phyloP scores from a whole-genome alignment of 2,113 vertebrate species.

The Chionodraco myersi region DNA sequence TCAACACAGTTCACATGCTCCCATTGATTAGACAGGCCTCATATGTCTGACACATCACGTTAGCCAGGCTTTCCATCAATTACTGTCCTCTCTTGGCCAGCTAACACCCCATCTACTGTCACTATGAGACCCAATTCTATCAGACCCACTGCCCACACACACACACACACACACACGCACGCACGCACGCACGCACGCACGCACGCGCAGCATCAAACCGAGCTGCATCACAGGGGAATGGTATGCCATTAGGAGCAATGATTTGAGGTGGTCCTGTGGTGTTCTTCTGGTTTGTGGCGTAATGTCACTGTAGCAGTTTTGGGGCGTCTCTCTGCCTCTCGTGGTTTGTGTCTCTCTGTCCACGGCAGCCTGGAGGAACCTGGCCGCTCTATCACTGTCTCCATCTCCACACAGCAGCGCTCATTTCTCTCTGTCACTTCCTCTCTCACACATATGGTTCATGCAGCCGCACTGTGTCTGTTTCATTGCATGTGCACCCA shows the following conservation, averaged over 20 bases:
- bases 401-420: conserved; percentile 48
- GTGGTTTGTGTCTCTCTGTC: conserved; percentile 49
- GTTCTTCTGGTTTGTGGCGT: conserved; percentile 19
- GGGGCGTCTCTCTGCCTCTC: conserved; percentile 18
- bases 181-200: conserved; percentile 17
- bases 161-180: no score
- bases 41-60: conserved; percentile 77
- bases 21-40: conserved; percentile 76
- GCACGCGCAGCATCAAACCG: conserved; percentile 18
- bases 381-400: conserved; percentile 50
- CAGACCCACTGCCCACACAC: conserved; percentile 16
- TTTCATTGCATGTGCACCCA: conserved; percentile 1
- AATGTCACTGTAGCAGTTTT: conserved; percentile 14
- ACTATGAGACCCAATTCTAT: conserved; percentile 66
- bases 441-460: conserved; percentile 49
- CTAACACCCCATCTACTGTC: conserved; percentile 63
- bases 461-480: conserved; percentile 7
- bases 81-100: conserved; percentile 62
- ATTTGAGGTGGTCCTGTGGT: conserved; percentile 38
- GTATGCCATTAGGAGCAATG: conserved; percentile 47
- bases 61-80: conserved; percentile 76
- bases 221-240: conserved; percentile 36
- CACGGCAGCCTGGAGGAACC: conserved; percentile 44
- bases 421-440: conserved; percentile 69
- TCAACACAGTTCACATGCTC: conserved; percentile 52